Base-by-base conservation (phyloP, 2,888 invertebrate genomes). In the Apotomis turbidana region DNA sequence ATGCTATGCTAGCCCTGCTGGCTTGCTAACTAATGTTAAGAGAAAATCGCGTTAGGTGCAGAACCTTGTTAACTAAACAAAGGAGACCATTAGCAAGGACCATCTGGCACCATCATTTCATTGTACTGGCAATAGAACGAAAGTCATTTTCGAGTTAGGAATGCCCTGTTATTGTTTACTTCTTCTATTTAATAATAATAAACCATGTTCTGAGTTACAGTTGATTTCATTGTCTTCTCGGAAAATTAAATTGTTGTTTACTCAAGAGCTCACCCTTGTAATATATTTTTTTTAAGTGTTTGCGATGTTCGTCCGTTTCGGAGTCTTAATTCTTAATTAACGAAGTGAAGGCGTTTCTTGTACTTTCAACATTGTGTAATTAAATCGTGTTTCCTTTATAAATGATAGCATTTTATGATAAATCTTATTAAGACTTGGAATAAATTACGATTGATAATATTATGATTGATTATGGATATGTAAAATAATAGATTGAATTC, bases 1-100 rank as follows among this genome's bases (percentile, higher is more conserved):
- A 27, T n/a, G 46, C 51, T 10, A 27, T n/a, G 46, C 51, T 46
- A 15, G 55, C 46, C 54, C 61, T 13, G 27, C 41, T 6, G 15
- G 36, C 9, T 49, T 57, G n/a, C 13, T 8, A 57, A 49, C 5
- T 41, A 59, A 61, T 57, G 44, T 61, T 71, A 60, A 61, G 13
- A 6, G 38, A 12, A 59, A 54, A 57, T 38, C 13, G 64, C 60
- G 44, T 64, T 13, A 27, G 44, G 59, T 38, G n/a, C 66, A 15
- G 51, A 71, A 70, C 36, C 59, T 70, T 46, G 68, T 68, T 68
- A 71, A 68, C 57, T 13, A 52, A 62, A 71, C 67, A 71, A 62
- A 52, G 57, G 62, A 61, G n/a, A 62, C 68, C 68, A 71, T 71
- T 58, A 62, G 67, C 44, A 13, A 27, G 44, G 36, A 57, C 61